Evolutionary conservation across 2,113 vertebrate genomes (phyloP), one percentile per base, ranked within the genome.

Genomic region (Monarcha castaneiventris): DNA sequence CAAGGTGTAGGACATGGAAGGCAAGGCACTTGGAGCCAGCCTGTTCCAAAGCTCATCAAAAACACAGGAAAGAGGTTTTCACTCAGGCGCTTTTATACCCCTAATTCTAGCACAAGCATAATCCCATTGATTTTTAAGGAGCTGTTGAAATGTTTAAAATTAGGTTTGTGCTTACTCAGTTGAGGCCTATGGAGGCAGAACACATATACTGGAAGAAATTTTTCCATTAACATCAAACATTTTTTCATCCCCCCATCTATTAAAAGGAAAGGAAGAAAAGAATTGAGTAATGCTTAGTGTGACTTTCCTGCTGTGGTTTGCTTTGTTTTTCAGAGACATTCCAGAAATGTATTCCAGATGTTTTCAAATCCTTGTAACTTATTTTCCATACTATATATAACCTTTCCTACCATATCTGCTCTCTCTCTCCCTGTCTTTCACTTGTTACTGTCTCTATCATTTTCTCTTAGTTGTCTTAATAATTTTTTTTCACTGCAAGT

Each of bases 291-390:
- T 18, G 23, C 90, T 94, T 93, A 93, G 90, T 91, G 87, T 90
- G 84, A 94, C 73, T 97, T 97, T 97, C 49, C 95, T 97, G 90
- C 84, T 96, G 96, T 94, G 96, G 96, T 96, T 97, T 94, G 49
- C 91, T 92, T 93, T 96, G 87, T 96, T 97, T 96, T 96, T 94
- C 75, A 90, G 78, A 96, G 82, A 94, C 96, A 95, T 96, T 96
- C 87, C 93, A 97, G 73, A 96, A 97, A 97, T 97, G 72, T 87
- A 91, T 94, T 96, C 97, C 96, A 97, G 96, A 97, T 97, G 97
- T 96, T 94, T 96, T 86, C 43, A 91, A 86, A 96, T 74, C 89
- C 68, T 81, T 88, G 84, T 84, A 95, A 90, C 72, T 96, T 92
- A 88, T 96, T 97, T 96, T 97, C 92, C 92, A 91, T 74, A 56